Evolutionary conservation across 2,113 vertebrate species (phyloP), one percentile per base, ranked within the genome.

Genomic region (Helogale parvula): DNA sequence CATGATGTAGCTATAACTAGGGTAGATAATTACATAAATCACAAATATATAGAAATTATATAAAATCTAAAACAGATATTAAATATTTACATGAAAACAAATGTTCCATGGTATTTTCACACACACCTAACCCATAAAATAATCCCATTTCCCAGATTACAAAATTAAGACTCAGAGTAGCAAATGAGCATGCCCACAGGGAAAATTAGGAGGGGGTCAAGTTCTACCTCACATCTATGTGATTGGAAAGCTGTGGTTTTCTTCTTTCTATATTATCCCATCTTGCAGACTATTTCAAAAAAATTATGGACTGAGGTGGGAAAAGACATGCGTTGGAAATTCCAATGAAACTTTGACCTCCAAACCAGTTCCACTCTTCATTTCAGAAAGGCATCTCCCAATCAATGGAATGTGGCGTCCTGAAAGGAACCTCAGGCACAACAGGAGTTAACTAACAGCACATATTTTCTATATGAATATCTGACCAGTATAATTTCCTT

Each of bases 401-500:
- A 81, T 35, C 57, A 12, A 35, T 2, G 23, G 52, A 52, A 31
- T 69, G 35, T 27, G 7, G 10, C 33, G 29, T 11, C 1, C 9
- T 50, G 29, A 94, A 94, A 90, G 63, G 8, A 74, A 65, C 35
- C n/a, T 63, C 1, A 35, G 66, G 13, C 38, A 88, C 52, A n/a
- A 47, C 7, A 27, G 29, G 17, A 85, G n/a, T 88, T 91, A 85
- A 96, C 41, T 19, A 38, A 69, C 1, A 1, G 74, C 50, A 57
- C 63, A 27, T 65, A 87, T 85, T 96, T 96, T 94, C 68, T 74
- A 66, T 85, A 77, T 17, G 77, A 89, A 74, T 97, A 86, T 93
- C 69, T 94, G 93, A 91, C 91, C 54, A 86, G 86, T 87, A 94
- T 72, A 82, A 97, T 97, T 96, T 97, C 35, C 60, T 96, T 96